These are phyloP conservation scores for Pterocles burchelli DNA, from an alignment of 2,113 vertebrate genomes.

Conservation along the genomic window DNA sequence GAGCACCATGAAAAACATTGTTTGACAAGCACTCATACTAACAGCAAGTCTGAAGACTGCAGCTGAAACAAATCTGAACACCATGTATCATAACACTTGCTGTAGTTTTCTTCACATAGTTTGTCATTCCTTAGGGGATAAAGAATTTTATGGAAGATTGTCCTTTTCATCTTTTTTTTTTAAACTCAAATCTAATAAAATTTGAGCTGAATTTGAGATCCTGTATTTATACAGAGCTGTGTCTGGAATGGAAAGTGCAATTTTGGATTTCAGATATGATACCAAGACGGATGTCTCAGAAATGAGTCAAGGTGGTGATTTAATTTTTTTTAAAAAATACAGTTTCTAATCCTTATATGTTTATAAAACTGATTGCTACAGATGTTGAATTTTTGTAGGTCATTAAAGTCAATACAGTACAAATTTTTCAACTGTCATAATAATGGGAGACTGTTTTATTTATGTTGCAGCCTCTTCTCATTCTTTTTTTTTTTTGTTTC, in stretches of 20 bases:
- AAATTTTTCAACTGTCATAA: background rate
- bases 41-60: background rate
- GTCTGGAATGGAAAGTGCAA: background rate
- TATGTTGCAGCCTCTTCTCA: background rate
- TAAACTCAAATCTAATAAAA: background rate
- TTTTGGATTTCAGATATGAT: background rate
- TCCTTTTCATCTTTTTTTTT: background rate
- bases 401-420: background rate
- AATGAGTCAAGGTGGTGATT: background rate
- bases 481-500: background rate
- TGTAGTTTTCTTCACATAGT: background rate
- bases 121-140: background rate
- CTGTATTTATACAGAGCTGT: background rate
- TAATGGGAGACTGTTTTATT: background rate
- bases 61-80: background rate
- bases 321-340: background rate
- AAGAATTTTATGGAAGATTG: background rate
- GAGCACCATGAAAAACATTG: background rate
- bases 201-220: background rate
- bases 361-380: background rate
- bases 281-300: background rate
- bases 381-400: background rate
- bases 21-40: slow-evolving; percentile 21
- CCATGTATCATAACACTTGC: background rate
- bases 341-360: background rate